Evolutionary conservation across 2,113 vertebrate genomes (phyloP).

Genomic region (Grus americana): DNA sequence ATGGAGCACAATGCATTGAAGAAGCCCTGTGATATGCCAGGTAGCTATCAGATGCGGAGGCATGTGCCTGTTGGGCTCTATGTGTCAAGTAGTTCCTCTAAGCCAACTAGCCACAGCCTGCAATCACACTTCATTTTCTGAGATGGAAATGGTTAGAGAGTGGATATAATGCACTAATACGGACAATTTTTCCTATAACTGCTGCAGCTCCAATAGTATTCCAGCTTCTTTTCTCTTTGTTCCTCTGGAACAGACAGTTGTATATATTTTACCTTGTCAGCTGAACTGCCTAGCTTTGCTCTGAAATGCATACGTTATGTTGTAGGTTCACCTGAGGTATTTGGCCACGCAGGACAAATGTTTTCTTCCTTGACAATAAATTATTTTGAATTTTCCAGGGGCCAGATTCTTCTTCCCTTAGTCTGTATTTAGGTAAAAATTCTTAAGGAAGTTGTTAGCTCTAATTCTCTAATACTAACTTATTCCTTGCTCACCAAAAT

Average conservation of each 20-base stretch:
- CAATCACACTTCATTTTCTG: neutral
- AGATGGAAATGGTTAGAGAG: neutral
- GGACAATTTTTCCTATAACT: neutral
- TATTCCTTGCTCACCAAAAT: neutral
- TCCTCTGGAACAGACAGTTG: neutral
- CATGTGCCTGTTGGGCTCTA: neutral
- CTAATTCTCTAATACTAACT: neutral
- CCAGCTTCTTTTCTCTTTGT: neutral
- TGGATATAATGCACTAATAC: neutral
- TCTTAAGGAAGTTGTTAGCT: neutral
- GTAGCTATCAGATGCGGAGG: neutral
- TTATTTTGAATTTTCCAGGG: neutral
- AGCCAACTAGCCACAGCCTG: neutral
- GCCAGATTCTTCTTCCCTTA: neutral
- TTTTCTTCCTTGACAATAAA: neutral
- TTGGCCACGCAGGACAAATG: fast-evolving
- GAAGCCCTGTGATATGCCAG: neutral
- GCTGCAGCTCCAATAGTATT: neutral
- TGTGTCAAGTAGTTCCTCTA: neutral
- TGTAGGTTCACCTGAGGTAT: neutral
- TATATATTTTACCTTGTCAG: neutral
- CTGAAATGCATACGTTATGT: neutral
- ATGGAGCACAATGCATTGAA: neutral
- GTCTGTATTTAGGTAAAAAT: neutral
- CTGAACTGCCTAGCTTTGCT: neutral